Percentiles rank a stretch among this genome's conserved stretches.
These are phyloP conservation scores for Lophius piscatorius DNA, from an alignment of 2,113 vertebrate genomes.

Conservation along the genomic window DNA sequence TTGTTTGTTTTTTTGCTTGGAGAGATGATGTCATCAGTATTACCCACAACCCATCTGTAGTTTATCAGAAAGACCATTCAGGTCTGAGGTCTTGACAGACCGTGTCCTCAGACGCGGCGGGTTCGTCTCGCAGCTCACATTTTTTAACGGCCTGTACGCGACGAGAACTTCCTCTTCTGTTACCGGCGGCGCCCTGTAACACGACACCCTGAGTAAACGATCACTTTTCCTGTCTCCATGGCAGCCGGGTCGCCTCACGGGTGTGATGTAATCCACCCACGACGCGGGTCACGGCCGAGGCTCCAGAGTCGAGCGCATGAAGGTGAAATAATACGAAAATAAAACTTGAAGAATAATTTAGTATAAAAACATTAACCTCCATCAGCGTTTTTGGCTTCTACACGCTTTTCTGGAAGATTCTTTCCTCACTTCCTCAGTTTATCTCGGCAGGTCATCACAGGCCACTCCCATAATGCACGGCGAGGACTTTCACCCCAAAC, in stretches of 20 bases:
- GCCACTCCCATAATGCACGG: slow-evolving; percentile 1
- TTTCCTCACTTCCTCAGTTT: slow-evolving; percentile 14
- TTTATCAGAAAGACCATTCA: no score
- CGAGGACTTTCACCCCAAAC: neutral
- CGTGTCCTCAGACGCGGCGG: no score
- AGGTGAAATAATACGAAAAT: slow-evolving; percentile 16
- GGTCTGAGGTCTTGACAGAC: no score
- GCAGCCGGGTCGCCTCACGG: slow-evolving; percentile 36
- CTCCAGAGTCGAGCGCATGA: neutral
- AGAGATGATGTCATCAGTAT: no score
- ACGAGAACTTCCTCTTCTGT: neutral
- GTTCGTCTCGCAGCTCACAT: no score
- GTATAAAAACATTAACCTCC: slow-evolving; percentile 16
- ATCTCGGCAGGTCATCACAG: no score
- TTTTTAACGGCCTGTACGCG: no score
- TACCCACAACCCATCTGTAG: no score
- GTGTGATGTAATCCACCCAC: slow-evolving; percentile 15
- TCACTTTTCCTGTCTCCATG: slow-evolving; percentile 55
- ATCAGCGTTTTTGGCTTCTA: neutral
- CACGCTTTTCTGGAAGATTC: no score
- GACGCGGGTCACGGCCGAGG: neutral
- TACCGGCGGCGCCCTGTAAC: slow-evolving; percentile 42
- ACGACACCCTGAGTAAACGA: slow-evolving; percentile 33
- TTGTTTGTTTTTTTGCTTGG: no score
- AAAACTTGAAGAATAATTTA: slow-evolving; percentile 36